Evolutionary conservation across 1,140 invertebrate species (phyloP).

Genomic region (Drosophila tsacasi): DNA sequence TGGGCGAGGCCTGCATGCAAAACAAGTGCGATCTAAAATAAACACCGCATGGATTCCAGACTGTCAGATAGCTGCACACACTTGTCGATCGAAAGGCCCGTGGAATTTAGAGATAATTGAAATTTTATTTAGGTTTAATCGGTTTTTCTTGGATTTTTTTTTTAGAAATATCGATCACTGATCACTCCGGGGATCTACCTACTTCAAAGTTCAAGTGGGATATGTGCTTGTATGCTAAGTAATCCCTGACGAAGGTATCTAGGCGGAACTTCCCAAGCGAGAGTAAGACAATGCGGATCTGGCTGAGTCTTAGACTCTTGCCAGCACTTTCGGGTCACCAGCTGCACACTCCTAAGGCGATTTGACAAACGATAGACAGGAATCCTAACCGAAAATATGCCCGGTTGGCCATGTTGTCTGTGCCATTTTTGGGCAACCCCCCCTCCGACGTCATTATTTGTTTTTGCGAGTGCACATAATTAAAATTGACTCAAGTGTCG

Average conservation of each 20-base stretch:
- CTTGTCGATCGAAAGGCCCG: not conserved
- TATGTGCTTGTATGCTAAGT: not conserved
- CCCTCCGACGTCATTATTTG: conserved; percentile 75
- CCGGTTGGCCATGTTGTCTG: conserved; percentile 47
- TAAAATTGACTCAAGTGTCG: conserved; percentile 81
- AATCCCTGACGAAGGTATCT: not conserved
- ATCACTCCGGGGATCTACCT: not conserved
- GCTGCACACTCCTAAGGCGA: conserved; percentile 59
- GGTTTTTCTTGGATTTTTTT: not conserved
- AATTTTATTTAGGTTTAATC: not conserved
- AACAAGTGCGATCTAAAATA: conserved; percentile 55
- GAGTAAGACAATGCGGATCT: conserved; percentile 41
- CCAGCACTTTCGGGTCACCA: conserved; percentile 23
- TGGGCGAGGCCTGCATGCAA: conserved; percentile 61
- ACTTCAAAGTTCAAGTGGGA: not conserved
- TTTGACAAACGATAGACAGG: conserved; percentile 63
- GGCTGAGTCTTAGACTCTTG: conserved; percentile 3
- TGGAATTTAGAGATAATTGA: conserved; percentile 18
- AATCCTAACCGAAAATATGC: conserved; percentile 10
- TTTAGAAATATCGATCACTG: not conserved
- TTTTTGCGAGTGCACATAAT: conserved; percentile 69
- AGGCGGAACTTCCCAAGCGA: not conserved
- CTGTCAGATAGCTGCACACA: conserved; percentile 10
- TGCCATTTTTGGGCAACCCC: conserved; percentile 77
- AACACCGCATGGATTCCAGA: conserved; percentile 8